Evolutionary conservation across 2,113 vertebrate genomes (phyloP).

Genomic region (Macheiramphus alcinus): DNA sequence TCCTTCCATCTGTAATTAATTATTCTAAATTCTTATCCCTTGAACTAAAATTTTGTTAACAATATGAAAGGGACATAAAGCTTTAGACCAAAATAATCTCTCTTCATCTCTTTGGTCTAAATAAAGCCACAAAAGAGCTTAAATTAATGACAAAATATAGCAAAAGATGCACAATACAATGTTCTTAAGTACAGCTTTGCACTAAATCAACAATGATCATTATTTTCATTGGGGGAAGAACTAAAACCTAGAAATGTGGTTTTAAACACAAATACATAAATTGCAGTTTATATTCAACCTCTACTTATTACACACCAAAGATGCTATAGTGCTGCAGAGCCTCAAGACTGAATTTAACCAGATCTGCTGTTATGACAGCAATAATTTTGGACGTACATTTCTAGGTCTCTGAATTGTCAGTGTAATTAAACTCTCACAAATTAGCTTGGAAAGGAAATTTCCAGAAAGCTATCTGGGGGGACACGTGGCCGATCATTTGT

Average conservation of each 20-base stretch:
- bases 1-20: not conserved
- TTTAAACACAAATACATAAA: not conserved
- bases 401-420: not conserved
- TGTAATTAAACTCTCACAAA: conserved; percentile 6
- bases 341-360: not conserved
- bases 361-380: not conserved
- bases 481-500: not conserved
- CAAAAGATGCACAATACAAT: conserved; percentile 1
- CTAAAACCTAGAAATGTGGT: not conserved
- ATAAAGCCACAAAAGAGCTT: conserved; percentile 45
- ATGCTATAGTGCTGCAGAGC: not conserved
- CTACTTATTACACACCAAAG: not conserved
- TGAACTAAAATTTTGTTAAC: conserved; percentile 43
- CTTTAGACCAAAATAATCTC: conserved; percentile 56
- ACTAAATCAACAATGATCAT: not conserved
- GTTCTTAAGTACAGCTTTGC: conserved; percentile 23
- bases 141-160: conserved; percentile 31
- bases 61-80: conserved; percentile 48
- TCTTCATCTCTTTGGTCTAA: conserved; percentile 44
- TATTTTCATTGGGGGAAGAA: not conserved
- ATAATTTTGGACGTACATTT: not conserved
- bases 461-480: not conserved
- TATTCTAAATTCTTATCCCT: conserved; percentile 25
- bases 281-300: not conserved
- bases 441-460: not conserved